Conservation (phyloP, 2,113 vertebrate species). For the Epinephelus cyanopodus region DNA sequence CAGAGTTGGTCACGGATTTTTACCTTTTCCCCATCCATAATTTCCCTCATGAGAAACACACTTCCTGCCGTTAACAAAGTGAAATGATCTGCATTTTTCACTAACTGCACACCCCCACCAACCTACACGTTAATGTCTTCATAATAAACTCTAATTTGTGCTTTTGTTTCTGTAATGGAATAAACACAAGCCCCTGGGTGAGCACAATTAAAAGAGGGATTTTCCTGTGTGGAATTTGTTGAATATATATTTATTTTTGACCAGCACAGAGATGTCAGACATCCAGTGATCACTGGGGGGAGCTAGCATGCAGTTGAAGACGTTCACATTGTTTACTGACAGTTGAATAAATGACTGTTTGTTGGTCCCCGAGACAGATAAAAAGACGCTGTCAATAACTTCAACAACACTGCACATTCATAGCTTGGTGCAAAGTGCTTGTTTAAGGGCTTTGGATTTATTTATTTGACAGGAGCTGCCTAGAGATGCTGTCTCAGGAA, state of each 20-base stretch:
- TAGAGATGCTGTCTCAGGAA: conserved; percentile 19
- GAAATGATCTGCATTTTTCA: not conserved
- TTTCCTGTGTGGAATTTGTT: not conserved
- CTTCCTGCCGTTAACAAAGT: not conserved
- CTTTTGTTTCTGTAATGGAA: not conserved
- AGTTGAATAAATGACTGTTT: conserved; percentile 44
- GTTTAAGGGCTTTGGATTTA: conserved; percentile 22
- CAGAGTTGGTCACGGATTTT: not conserved
- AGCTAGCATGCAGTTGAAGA: conserved; percentile 71
- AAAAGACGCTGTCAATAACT: not conserved
- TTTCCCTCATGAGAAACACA: not conserved
- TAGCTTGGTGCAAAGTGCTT: conserved; percentile 15
- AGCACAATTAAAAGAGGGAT: not conserved
- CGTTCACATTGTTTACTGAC: conserved; percentile 35
- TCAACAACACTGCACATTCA: conserved; percentile 8
- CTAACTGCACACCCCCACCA: not conserved
- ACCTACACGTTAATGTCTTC: not conserved
- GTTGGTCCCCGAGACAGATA: not conserved
- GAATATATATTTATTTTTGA: not conserved
- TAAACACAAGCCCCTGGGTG: not conserved
- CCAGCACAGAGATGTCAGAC: conserved; percentile 48
- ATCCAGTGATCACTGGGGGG: conserved; percentile 76
- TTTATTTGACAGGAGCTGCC: conserved; percentile 25
- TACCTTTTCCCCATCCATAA: not conserved
- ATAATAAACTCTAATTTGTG: too few relatives aligned